Percentiles rank a stretch among this genome's conserved stretches.
Evolutionary conservation across 1,140 invertebrate genomes (phyloP).

Genomic region (Pristionchus pacificus): DNA sequence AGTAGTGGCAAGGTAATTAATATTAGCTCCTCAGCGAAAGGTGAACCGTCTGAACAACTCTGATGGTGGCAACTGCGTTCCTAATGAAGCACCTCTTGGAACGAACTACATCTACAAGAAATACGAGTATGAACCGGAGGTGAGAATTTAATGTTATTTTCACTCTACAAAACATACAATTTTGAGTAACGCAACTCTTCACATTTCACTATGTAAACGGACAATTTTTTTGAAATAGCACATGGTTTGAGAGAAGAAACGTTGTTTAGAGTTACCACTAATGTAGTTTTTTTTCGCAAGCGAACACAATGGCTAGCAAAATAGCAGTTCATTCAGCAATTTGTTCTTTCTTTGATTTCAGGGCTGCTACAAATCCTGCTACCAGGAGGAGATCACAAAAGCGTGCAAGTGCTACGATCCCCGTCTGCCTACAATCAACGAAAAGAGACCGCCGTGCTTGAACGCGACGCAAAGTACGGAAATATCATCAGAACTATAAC

Average conservation of each 20-base stretch:
- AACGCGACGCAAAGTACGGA: too few species aligned
- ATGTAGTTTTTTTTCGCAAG: not conserved
- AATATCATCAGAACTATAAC: too few species aligned
- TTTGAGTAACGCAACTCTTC: too few species aligned
- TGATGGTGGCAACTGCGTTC: constrained; percentile 42
- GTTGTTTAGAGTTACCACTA: too few species aligned
- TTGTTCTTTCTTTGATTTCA: constrained; percentile 16
- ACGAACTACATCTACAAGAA: constrained; percentile 46
- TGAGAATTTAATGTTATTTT: constrained; percentile 1
- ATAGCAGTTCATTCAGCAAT: too few species aligned
- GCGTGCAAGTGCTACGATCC: constrained; percentile 51
- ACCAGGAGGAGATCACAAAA: constrained; percentile 47
- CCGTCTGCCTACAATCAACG: constrained; percentile 44
- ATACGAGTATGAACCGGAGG: constrained; percentile 55
- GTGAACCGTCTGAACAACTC: constrained; percentile 44
- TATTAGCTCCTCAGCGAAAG: constrained; percentile 42
- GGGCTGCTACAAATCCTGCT: constrained; percentile 54
- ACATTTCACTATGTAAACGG: too few species aligned
- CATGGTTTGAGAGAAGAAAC: too few species aligned
- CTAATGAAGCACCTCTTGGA: constrained; percentile 30
- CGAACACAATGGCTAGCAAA: too few species aligned
- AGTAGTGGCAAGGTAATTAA: too few species aligned
- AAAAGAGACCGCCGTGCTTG: too few species aligned
- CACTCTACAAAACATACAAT: constrained; percentile 15
- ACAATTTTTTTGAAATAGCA: too few species aligned